phyloP scores from a whole-genome alignment of 1,140 invertebrate species.

The Trypoxylus dichotomus region DNA sequence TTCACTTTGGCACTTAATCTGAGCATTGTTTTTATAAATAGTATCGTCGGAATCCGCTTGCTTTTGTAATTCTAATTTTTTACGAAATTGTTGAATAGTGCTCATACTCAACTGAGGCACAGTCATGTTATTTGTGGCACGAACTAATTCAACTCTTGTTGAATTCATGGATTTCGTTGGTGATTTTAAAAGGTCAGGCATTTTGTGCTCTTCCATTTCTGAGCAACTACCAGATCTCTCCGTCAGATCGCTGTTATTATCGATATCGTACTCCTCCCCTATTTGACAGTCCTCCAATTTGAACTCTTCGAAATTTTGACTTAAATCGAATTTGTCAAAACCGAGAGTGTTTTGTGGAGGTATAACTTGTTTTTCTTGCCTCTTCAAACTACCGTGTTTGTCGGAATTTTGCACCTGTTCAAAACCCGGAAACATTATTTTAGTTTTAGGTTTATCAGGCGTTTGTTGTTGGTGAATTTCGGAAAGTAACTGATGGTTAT shows the following conservation, averaged over 20 bases:
- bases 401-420: slow-evolving; percentile 51
- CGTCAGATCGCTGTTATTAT: neutral
- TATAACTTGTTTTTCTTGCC: slow-evolving; percentile 32
- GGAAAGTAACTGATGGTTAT: slow-evolving; percentile 53
- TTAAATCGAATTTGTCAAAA: slow-evolving; percentile 65
- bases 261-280: slow-evolving; percentile 27
- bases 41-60: slow-evolving; percentile 30
- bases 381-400: slow-evolving; percentile 48
- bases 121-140: slow-evolving; percentile 39
- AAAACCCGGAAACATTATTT: slow-evolving; percentile 50
- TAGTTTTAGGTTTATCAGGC: slow-evolving; percentile 41
- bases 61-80: slow-evolving; percentile 44
- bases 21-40: slow-evolving; percentile 29
- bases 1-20: slow-evolving; percentile 35
- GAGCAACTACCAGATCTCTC: neutral
- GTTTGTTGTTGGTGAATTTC: slow-evolving; percentile 45
- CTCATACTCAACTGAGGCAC: slow-evolving; percentile 42
- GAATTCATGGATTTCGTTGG: slow-evolving; percentile 27
- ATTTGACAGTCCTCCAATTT: slow-evolving; percentile 76
- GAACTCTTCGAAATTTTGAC: slow-evolving; percentile 79
- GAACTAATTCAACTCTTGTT: slow-evolving; percentile 41
- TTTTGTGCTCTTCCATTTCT: slow-evolving; percentile 10
- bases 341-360: slow-evolving; percentile 38
- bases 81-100: slow-evolving; percentile 46
- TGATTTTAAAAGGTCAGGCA: slow-evolving; percentile 12